phyloP scores from a whole-genome alignment of 2,888 invertebrate genomes.

The Cryptophagus acutangulus region DNA sequence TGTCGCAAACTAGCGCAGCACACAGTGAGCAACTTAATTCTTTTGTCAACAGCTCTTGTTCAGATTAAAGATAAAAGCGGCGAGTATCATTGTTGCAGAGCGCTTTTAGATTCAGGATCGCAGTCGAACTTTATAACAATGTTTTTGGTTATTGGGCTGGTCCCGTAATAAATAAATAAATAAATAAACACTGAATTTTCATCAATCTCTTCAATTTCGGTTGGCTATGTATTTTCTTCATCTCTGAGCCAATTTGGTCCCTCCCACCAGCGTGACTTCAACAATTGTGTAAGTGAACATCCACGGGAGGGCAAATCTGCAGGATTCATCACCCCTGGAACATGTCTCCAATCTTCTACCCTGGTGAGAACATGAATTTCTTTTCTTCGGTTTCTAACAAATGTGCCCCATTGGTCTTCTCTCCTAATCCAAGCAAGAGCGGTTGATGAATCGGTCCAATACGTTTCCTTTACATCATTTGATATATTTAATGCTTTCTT shows the following conservation, averaged over 20 bases:
- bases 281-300: constrained; percentile 3
- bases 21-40: too few species aligned
- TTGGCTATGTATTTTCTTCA: constrained; percentile 1
- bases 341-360: constrained; percentile 8
- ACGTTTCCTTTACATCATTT: too few species aligned
- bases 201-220: constrained; percentile 9
- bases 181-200: constrained; percentile 1
- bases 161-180: too few species aligned
- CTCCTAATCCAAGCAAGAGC: constrained; percentile 11
- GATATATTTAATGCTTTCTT: too few species aligned
- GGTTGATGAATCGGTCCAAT: constrained; percentile 13
- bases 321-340: constrained; percentile 13
- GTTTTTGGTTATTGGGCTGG: not conserved
- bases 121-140: not conserved
- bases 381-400: constrained; percentile 14
- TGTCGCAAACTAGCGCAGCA: too few species aligned
- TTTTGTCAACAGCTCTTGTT: too few species aligned
- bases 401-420: constrained; percentile 12
- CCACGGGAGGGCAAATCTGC: constrained; percentile 14
- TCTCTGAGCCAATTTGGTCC: constrained; percentile 9
- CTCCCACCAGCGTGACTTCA: constrained; percentile 12
- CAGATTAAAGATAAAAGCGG: too few species aligned
- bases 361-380: constrained; percentile 13
- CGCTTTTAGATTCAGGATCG: too few species aligned
- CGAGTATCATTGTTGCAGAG: too few species aligned